phyloP scores from a whole-genome alignment of 2,797 vertebrate genomes.

The Characodon lateralis region DNA sequence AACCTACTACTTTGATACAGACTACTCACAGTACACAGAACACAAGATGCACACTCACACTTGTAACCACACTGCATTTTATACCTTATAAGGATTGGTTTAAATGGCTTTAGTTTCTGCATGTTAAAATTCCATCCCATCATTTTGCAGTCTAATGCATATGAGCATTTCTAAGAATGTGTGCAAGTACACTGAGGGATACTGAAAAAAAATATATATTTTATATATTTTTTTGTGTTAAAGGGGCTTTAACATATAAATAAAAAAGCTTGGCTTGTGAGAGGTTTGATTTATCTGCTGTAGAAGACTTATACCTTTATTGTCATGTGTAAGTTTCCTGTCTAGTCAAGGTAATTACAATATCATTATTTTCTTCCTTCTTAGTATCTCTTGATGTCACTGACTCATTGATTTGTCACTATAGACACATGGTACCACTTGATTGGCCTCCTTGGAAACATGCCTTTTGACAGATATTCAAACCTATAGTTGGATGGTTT shows the following conservation, averaged over 20 bases:
- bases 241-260: not conserved
- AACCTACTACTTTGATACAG: conserved; percentile 64
- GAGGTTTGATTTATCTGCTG: not conserved
- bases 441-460: conserved; percentile 42
- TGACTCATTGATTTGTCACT: conserved; percentile 7
- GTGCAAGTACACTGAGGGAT: not conserved
- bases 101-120: conserved; percentile 10
- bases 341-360: not conserved
- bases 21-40: conserved; percentile 38
- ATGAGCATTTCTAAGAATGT: not conserved
- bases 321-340: not conserved
- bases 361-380: not conserved
- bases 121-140: not conserved
- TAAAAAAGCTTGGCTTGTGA: not conserved
- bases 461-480: conserved; percentile 41
- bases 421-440: not conserved
- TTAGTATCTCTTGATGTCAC: conserved; percentile 3
- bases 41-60: conserved; percentile 30
- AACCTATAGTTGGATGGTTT: conserved; percentile 45
- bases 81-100: conserved; percentile 61
- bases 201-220: not conserved
- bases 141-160: not conserved
- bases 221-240: not conserved
- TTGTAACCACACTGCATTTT: conserved; percentile 36
- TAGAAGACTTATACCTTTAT: not conserved